These are phyloP conservation scores for Crocodylus rhombifer DNA, from an alignment of 2,797 vertebrate species.

Conservation along the genomic window DNA sequence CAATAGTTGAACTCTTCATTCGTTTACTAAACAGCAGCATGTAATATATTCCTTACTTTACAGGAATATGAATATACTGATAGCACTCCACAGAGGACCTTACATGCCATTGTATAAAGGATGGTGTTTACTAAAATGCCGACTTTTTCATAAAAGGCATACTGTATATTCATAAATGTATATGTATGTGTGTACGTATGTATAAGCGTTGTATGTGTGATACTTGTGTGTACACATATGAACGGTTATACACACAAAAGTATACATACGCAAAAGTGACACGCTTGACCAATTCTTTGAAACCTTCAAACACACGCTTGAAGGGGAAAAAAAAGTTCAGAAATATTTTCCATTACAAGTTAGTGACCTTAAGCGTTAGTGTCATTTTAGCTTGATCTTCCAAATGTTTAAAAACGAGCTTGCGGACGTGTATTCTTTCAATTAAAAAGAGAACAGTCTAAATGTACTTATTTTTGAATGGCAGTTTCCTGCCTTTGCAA, in stretches of 20 bases:
- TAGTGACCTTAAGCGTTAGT: constrained; percentile 36
- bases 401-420: constrained; percentile 73
- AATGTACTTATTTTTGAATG: neutral
- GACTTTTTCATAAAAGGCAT: neutral
- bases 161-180: too few species aligned
- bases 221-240: neutral
- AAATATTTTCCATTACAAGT: constrained; percentile 71
- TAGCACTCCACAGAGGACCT: neutral
- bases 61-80: neutral
- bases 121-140: neutral
- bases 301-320: neutral
- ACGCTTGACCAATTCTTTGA: constrained; percentile 66
- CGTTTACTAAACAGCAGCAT: neutral
- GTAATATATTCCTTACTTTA: neutral
- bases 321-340: constrained; percentile 18
- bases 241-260: neutral
- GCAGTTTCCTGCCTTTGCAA: constrained; percentile 16
- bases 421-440: constrained; percentile 20
- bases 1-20: neutral
- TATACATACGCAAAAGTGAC: neutral
- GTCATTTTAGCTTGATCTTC: constrained; percentile 70
- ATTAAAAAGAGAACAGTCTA: constrained; percentile 50
- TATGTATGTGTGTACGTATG: neutral
- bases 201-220: neutral
- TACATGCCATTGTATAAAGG: neutral